A percentile compares a stretch with the other conserved stretches of the same genome.
Conservation (phyloP, 1,140 invertebrate genomes). For the Trichomalopsis sarcophagae region DNA sequence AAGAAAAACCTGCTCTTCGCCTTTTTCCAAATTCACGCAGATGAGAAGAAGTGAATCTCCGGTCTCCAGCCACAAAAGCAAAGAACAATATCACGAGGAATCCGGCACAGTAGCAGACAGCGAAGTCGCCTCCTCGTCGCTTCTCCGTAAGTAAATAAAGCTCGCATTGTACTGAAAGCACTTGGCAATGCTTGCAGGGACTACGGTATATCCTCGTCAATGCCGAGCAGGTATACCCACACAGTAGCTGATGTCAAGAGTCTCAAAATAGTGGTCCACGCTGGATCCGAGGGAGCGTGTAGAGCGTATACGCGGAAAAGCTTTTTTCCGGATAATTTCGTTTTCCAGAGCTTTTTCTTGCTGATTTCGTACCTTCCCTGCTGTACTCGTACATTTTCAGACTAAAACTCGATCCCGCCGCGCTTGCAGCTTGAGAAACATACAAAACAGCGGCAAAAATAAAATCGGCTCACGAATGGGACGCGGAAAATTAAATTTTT, state of each 20-base stretch:
- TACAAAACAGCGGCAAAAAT: background rate
- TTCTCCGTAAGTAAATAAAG: slow-evolving; percentile 30
- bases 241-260: slow-evolving; percentile 8
- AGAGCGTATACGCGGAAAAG: background rate
- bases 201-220: background rate
- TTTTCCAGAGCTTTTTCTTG: background rate
- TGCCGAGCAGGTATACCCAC: background rate
- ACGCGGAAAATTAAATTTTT: slow-evolving; percentile 18
- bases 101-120: background rate
- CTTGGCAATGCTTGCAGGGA: background rate
- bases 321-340: slow-evolving; percentile 24
- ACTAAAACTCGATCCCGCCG: background rate
- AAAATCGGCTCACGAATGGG: background rate
- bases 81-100: slow-evolving; percentile 18
- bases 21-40: too few species aligned
- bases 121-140: slow-evolving; percentile 2
- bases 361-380: background rate
- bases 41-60: background rate
- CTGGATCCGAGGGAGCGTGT: background rate
- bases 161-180: background rate
- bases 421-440: background rate
- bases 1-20: background rate
- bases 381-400: background rate
- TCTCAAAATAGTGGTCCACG: background rate
- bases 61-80: background rate